A percentile compares a stretch with the other conserved stretches of the same genome.
phyloP scores from a whole-genome alignment of 23 tunicate genomes.

The Trididemnum miniatum region DNA sequence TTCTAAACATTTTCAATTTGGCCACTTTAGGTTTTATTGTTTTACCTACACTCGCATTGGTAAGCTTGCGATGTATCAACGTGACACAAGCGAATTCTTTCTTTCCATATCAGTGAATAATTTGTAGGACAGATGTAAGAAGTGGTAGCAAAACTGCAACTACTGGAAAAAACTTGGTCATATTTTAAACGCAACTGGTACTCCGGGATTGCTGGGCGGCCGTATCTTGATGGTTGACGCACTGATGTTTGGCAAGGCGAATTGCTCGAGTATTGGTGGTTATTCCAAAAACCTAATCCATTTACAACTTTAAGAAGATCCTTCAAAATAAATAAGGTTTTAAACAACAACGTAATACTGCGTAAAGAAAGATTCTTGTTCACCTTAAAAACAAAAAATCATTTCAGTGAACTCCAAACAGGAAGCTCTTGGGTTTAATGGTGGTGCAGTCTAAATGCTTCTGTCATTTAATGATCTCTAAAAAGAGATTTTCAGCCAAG shows the following conservation, averaged over 20 bases:
- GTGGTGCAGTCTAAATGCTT: no score
- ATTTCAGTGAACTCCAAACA: no score
- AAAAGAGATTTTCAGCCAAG: no score
- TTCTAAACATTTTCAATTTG: no score
- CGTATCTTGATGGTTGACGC: not conserved
- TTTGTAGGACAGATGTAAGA: not conserved
- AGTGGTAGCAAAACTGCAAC: not conserved
- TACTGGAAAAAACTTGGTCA: not conserved
- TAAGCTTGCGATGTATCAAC: not conserved
- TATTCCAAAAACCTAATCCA: slow-evolving; percentile 12
- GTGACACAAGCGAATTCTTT: not conserved
- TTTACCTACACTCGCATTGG: slow-evolving; percentile 21
- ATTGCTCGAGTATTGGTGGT: not conserved
- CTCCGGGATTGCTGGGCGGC: not conserved
- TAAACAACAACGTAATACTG: no score
- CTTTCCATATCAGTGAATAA: not conserved
- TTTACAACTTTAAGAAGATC: not conserved
- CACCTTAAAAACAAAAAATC: no score
- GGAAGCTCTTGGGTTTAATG: no score
- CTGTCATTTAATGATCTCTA: no score
- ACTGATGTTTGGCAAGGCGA: not conserved
- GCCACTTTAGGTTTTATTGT: no score
- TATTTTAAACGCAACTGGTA: not conserved
- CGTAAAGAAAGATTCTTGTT: no score
- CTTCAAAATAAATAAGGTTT: no score